Conservation (phyloP, 2,888 invertebrate species). For the Copidosoma aretas region DNA sequence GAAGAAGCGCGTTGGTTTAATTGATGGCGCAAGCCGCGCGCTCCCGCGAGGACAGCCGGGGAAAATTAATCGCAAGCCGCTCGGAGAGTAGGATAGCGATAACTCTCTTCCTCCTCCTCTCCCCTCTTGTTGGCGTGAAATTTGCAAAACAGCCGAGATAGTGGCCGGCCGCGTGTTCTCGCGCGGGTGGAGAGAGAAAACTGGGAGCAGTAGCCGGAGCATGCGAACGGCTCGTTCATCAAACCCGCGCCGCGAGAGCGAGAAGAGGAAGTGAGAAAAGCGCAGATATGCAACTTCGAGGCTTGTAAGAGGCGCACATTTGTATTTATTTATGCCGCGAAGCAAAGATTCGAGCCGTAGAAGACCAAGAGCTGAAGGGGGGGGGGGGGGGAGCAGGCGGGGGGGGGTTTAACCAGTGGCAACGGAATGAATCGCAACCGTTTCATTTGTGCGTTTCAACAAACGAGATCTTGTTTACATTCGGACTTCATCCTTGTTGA, state of each 20-base stretch:
- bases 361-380: too few relatives aligned
- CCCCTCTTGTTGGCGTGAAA: constrained; percentile 50
- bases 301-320: too few relatives aligned
- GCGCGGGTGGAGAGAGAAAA: constrained; percentile 38
- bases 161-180: constrained; percentile 42
- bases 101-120: constrained; percentile 19
- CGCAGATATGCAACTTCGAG: too few relatives aligned
- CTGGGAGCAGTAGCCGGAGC: constrained; percentile 44
- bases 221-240: constrained; percentile 61
- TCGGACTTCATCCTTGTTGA: too few relatives aligned
- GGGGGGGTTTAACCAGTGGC: too few relatives aligned
- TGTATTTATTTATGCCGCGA: too few relatives aligned
- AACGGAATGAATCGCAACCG: too few relatives aligned
- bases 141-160: constrained; percentile 58
- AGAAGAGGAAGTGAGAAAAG: too few relatives aligned
- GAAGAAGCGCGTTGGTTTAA: background rate
- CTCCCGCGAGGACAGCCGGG: constrained; percentile 2
- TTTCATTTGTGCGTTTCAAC: too few relatives aligned
- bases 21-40: background rate
- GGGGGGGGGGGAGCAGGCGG: too few relatives aligned
- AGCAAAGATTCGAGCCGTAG: too few relatives aligned
- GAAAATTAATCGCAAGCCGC: constrained; percentile 8
- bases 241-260: constrained; percentile 49
- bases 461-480: too few relatives aligned
- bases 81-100: constrained; percentile 5